phyloP scores from a whole-genome alignment of 2,888 invertebrate genomes.

The Drosophila dives region DNA sequence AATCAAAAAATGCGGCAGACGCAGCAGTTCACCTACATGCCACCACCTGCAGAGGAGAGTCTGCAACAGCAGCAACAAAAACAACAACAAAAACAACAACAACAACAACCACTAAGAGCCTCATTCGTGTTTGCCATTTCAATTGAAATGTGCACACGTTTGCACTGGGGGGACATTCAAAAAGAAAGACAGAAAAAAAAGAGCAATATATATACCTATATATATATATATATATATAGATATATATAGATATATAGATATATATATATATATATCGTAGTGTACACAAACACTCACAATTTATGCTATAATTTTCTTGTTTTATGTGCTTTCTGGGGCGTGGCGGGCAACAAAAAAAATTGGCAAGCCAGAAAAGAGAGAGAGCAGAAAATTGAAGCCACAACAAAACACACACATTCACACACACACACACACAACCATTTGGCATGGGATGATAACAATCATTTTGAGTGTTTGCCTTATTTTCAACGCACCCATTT shows the following conservation, averaged over 20 bases:
- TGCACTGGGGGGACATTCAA: constrained; percentile 48
- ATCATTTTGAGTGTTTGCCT: constrained; percentile 78
- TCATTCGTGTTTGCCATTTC: constrained; percentile 77
- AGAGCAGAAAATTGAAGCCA: constrained; percentile 17
- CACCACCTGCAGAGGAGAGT: constrained; percentile 29
- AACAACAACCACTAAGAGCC: constrained; percentile 43
- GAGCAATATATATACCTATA: constrained; percentile 1
- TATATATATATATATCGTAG: neutral
- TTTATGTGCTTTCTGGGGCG: constrained; percentile 69
- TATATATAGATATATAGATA: neutral
- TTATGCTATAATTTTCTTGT: constrained; percentile 68
- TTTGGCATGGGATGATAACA: constrained; percentile 62
- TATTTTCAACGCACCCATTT: constrained; percentile 64
- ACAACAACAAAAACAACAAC: constrained; percentile 16
- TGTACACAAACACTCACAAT: constrained; percentile 39
- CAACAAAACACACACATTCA: constrained; percentile 22
- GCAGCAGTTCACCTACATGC: constrained; percentile 57
- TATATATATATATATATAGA: constrained; percentile 9
- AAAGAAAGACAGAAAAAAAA: constrained; percentile 13
- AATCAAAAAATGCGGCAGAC: constrained; percentile 71
- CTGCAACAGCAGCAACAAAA: constrained; percentile 23
- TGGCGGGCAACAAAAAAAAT: constrained; percentile 52
- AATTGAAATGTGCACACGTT: constrained; percentile 78
- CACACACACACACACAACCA: constrained; percentile 35
- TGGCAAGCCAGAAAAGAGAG: constrained; percentile 39